Evolutionary conservation across 2,888 invertebrate genomes (phyloP), one percentile per base, ranked within the genome.

Genomic region (Drosophila kokeensis): DNA sequence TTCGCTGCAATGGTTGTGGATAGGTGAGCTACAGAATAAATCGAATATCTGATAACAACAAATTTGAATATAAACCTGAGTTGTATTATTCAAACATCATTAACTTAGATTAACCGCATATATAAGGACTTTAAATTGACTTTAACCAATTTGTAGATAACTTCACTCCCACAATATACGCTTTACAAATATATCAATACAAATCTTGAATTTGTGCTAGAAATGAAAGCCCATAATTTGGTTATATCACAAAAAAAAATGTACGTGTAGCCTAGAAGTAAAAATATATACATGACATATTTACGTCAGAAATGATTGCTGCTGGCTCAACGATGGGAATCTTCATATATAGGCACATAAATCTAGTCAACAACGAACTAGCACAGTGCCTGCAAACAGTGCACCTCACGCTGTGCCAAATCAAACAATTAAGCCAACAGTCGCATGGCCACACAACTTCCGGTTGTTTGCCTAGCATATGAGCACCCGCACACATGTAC

Each of bases 1-100:
- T 99, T 99, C 93, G 99, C 99, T 68, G 99, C 98, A 82, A 98
- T 99, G 98, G 99, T 99, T 93, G 98, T 99, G 93, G 99, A 99
- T 94, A 96, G 98, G 95, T 96, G 78, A 92, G 90, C 81, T 48
- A 36, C 8, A 13, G 21, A 30, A 0, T n/a, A 1, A 49, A 29
- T 15, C 24, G 27, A 45, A 45, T 24, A 24, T 42, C 21, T 21
- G 21, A 45, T 15, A 24, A 8, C 7, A 15, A 24, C n/a, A 15
- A 45, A 24, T 4, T 45, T 21, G 21, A 45, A 45, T 45, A 24
- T 24, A 45, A 15, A 0, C 21, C 21, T 21, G 15, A 24, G 7
- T 24, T 45, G 7, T 45, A 24, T 8, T 45, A 4, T 2, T 15
- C 21, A 24, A 8, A 15, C 13, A 45, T 21, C 0, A 8, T 21